Percentiles rank a stretch among this genome's conserved stretches.
phyloP scores from a whole-genome alignment of 2,113 vertebrate genomes.

The Entomyzon cyanotis region DNA sequence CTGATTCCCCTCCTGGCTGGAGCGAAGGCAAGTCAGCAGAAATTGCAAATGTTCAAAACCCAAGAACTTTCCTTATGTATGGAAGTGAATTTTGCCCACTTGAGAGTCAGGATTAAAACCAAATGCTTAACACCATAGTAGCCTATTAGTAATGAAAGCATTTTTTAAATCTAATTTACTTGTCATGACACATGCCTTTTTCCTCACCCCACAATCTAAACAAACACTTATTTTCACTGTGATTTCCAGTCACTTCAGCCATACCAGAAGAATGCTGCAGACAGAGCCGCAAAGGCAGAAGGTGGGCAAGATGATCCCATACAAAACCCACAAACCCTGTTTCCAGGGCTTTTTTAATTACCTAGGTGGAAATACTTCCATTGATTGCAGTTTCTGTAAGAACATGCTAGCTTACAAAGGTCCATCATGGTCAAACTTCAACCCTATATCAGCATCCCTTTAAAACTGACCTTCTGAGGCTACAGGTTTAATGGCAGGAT shows the following conservation, averaged over 20 bases:
- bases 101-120: not conserved
- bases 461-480: not conserved
- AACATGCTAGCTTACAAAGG: not conserved
- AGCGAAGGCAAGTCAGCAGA: not conserved
- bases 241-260: not conserved
- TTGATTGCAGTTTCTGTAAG: not conserved
- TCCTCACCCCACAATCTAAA: not conserved
- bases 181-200: not conserved
- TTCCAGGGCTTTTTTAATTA: not conserved
- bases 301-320: not conserved
- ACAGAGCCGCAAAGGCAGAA: not conserved
- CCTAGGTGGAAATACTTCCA: not conserved
- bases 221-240: not conserved
- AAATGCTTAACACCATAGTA: not conserved
- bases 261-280: not conserved
- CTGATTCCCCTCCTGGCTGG: not conserved
- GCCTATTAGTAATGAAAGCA: slow-evolving; percentile 8
- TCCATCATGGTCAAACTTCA: not conserved
- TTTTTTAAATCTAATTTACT: not conserved
- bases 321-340: not conserved
- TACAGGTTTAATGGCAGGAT: slow-evolving; percentile 12
- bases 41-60: not conserved
- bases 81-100: not conserved
- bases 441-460: not conserved
- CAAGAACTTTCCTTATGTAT: not conserved